Conservation (phyloP, 2,888 invertebrate species). For the Leptopilina syphax region DNA sequence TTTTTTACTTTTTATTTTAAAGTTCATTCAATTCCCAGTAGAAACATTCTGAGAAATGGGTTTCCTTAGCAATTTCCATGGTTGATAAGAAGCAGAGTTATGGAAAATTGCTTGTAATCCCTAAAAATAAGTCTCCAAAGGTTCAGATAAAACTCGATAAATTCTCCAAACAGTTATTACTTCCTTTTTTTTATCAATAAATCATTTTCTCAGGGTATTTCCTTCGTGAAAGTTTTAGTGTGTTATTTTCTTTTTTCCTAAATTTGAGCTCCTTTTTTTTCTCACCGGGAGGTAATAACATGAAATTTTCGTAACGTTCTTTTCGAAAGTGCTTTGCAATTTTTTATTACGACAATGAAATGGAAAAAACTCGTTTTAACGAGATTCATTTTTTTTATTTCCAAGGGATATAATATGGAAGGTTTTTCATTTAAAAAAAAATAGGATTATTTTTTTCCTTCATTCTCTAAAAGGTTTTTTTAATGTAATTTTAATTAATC, state of each 20-base stretch:
- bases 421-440: background rate
- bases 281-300: conserved; percentile 7
- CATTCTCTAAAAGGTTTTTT: background rate
- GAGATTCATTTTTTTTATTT: conserved; percentile 15
- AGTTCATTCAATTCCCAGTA: conserved; percentile 20
- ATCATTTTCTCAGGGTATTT: background rate
- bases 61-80: conserved; percentile 9
- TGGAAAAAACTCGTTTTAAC: conserved; percentile 1
- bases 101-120: background rate
- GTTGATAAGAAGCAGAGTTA: conserved; percentile 3
- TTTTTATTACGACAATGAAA: background rate
- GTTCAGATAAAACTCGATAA: conserved; percentile 4
- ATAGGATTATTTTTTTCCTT: background rate
- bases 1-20: background rate
- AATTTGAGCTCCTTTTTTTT: conserved; percentile 16
- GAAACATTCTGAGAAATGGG: conserved; percentile 28
- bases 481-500: background rate
- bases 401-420: background rate
- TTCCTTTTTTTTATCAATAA: background rate
- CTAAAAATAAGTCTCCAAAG: background rate
- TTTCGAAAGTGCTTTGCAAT: conserved; percentile 15
- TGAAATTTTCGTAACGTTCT: conserved; percentile 18
- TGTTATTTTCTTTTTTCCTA: conserved; percentile 7
- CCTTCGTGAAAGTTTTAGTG: conserved; percentile 7
- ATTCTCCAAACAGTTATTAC: conserved; percentile 7